These are phyloP conservation scores for Gallinago media DNA, from an alignment of 2,113 vertebrate genomes.

Conservation along the genomic window DNA sequence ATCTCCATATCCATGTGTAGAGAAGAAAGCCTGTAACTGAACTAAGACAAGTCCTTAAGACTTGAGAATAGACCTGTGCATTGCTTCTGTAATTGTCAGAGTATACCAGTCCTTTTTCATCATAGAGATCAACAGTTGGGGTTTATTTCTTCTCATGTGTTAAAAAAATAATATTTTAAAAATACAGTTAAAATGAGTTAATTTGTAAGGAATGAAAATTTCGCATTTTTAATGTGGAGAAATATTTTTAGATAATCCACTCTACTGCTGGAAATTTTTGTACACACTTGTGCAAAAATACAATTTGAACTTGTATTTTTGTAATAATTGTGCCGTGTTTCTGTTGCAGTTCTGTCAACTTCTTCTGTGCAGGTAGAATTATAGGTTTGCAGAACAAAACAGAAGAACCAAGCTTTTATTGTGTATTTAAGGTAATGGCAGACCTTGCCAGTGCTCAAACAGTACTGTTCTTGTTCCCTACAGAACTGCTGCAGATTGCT, in stretches of 20 bases:
- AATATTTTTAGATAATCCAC: not conserved
- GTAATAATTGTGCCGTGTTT: not conserved
- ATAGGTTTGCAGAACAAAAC: not conserved
- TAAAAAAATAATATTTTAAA: not conserved
- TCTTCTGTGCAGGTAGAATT: not conserved
- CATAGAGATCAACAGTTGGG: not conserved
- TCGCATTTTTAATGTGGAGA: not conserved
- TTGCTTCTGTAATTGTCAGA: not conserved
- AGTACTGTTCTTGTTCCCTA: not conserved
- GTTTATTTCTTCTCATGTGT: not conserved
- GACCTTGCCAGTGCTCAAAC: not conserved
- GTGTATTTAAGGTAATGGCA: not conserved
- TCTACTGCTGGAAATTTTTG: not conserved
- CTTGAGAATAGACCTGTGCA: not conserved
- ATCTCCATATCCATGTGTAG: not conserved
- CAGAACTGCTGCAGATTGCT: constrained; percentile 97
- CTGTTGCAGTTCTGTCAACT: not conserved
- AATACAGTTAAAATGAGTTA: not conserved
- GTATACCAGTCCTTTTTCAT: not conserved
- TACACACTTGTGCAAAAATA: not conserved
- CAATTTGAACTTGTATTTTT: accelerated
- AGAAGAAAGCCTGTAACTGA: not conserved
- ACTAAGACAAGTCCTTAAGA: not conserved
- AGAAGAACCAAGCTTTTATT: not conserved
- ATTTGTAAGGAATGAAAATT: not conserved